Percentiles rank a stretch among this genome's conserved stretches.
These are phyloP conservation scores for Thryonomys swinderianus DNA, from an alignment of 2,113 vertebrate species.

Conservation along the genomic window DNA sequence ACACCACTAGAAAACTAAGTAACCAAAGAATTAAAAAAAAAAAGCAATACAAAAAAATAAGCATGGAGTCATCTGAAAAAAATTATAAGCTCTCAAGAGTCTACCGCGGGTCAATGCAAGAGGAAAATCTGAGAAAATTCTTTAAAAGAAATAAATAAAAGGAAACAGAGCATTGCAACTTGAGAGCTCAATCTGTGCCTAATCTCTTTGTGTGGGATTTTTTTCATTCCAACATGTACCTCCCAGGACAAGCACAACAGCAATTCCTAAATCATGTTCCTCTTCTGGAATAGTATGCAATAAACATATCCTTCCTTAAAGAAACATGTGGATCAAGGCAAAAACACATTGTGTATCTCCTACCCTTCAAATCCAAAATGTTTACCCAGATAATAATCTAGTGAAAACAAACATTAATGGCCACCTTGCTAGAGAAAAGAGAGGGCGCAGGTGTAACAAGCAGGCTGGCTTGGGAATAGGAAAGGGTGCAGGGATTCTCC, in stretches of 20 bases:
- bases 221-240: slow-evolving; percentile 70
- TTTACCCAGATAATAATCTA: slow-evolving; percentile 57
- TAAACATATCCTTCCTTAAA: slow-evolving; percentile 43
- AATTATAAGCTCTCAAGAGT: slow-evolving; percentile 70
- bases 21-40: slow-evolving; percentile 65
- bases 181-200: slow-evolving; percentile 64
- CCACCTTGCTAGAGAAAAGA: slow-evolving; percentile 34
- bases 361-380: slow-evolving; percentile 15
- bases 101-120: slow-evolving; percentile 63
- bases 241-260: slow-evolving; percentile 59
- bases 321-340: slow-evolving; percentile 27
- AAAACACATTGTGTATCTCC: slow-evolving; percentile 27
- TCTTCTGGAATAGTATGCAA: slow-evolving; percentile 57
- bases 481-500: neutral
- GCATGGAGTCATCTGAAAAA: slow-evolving; percentile 74
- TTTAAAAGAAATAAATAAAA: slow-evolving; percentile 63
- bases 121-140: slow-evolving; percentile 77
- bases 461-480: neutral
- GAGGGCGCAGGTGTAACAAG: neutral
- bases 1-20: slow-evolving; percentile 49
- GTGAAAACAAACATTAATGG: neutral
- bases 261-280: slow-evolving; percentile 62
- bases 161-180: slow-evolving; percentile 71
- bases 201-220: slow-evolving; percentile 81
- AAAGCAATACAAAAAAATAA: slow-evolving; percentile 70